Base-by-base conservation (phyloP, 2,113 vertebrate genomes). In the Sisor rabdophorus region DNA sequence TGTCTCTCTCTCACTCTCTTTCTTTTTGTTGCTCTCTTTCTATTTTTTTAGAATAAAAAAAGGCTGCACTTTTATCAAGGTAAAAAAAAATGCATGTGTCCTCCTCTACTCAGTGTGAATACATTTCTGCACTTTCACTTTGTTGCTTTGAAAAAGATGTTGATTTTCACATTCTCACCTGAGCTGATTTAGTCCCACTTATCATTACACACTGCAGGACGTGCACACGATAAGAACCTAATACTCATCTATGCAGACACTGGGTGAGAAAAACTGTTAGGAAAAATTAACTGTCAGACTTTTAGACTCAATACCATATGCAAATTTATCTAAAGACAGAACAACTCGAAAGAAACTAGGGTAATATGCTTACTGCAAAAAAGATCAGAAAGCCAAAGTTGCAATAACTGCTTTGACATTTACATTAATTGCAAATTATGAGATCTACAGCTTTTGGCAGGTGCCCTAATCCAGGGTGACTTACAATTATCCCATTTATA, bases 131-230 rank as follows among this genome's bases (percentile, higher is more conserved):
- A 50, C 64, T 68, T 68, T 44, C 2, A 15, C 53, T 61, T 56
- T 87, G 78, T 76, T 44, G 73, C 69, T 61, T 63, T 36, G 50
- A 74, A 80, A 80, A 59, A 84, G 61, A 47, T 86, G 83, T 80
- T 88, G 86, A 90, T 82, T 86, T n/a, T 82, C 82, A 55, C 47
- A 72, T 65, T 22, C 11, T 69, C 26, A 69, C 64, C 40, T 77
- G 69, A 10, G 17, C 24, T 19, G n/a, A 79, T 59, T 67, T 20
- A 40, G 28, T 22, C 58, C 52, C 26, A 32, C 44, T 9, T 26
- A 50, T 8, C 3, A 24, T 26, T 30, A 24, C 65, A 50, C 28
- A 26, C 8, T 26, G 22, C 55, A 50, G n/a, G 48, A 40, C n/a
- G n/a, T n/a, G n/a, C n/a, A n/a, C n/a, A n/a, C 56, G 71, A 40